Conservation (phyloP, 2,888 invertebrate species). For the Esperia sulphurella region DNA sequence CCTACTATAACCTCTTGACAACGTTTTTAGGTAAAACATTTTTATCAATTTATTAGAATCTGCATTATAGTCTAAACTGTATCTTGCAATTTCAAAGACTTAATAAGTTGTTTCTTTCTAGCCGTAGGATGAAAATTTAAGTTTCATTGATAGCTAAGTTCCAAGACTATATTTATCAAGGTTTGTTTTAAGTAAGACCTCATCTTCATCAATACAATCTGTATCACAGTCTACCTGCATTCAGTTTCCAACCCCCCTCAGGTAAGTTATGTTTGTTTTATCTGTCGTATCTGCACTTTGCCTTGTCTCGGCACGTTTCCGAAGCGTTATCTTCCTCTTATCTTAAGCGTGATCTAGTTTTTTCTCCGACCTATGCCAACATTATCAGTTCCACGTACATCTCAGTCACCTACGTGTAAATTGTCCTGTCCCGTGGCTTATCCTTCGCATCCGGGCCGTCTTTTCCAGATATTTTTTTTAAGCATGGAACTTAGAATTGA, state of each 20-base stretch:
- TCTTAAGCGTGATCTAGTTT: slow-evolving; percentile 50
- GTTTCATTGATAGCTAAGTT: no score
- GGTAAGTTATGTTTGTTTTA: slow-evolving; percentile 5
- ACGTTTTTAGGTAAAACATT: no score
- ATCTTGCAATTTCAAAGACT: no score
- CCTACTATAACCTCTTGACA: no score
- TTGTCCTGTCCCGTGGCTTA: slow-evolving; percentile 48
- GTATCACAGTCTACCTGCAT: no score
- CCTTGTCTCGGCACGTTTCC: slow-evolving; percentile 32
- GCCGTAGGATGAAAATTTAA: no score
- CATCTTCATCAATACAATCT: no score
- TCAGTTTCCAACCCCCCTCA: slow-evolving; percentile 13
- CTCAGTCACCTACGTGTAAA: slow-evolving; percentile 57
- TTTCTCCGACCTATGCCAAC: slow-evolving; percentile 64
- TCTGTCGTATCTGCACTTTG: not conserved
- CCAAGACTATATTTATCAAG: no score
- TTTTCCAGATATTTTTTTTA: slow-evolving; percentile 39
- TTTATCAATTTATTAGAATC: no score
- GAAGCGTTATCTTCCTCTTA: slow-evolving; percentile 47
- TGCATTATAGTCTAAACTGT: no score
- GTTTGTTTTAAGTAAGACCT: no score
- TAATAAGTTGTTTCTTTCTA: no score
- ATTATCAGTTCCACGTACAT: slow-evolving; percentile 47
- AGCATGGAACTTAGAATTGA: slow-evolving; percentile 34
- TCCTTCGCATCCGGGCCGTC: slow-evolving; percentile 48